Base-by-base conservation (phyloP, 2,888 invertebrate species). In the Hydrotaea cyrtoneurina region DNA sequence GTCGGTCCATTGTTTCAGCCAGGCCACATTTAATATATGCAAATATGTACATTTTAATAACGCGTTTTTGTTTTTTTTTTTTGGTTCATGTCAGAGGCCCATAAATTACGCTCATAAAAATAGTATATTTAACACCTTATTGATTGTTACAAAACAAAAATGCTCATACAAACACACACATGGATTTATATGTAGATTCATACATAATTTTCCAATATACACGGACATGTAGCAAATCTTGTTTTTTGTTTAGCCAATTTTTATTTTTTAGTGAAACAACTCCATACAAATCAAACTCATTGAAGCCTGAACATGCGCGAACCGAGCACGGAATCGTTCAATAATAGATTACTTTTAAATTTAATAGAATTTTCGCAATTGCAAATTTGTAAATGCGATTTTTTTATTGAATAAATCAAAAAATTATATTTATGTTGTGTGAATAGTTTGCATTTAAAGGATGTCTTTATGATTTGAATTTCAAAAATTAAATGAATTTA, bases 111-210 rank as follows among this genome's bases (percentile, higher is more conserved):
- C 66, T 11, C 5, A 66, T 66, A 66, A 66, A 66, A 66, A 31
- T n/a, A 66, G 17, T 5, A 43, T 43, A 66, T 39, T 66, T 66
- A 66, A 66, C 66, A 43, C 66, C 43, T 66, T 66, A 66, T 66
- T 66, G 39, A 66, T 66, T 13, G n/a, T 66, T 39, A 17, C n/a
- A 64, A 13, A 64, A 31, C n/a, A 62, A 31, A 8, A 5, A 36
- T 36, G 36, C 8, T 17, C 53, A 53, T 4, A 53, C 2, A 7
- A 17, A 17, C 53, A 46, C n/a, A 15, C 2, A 10, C 43, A 43
- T 43, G 43, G 3, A 10, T 43, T 7, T 43, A 10, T 43, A 1
- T 57, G 19, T 21, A 31, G 2, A 31, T 31, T 23, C 21, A 11
- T 57, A 23, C 57, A 57, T 57, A 23, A 1, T 7, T 57, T 19